Evolutionary conservation across 2,888 invertebrate genomes (phyloP).

Genomic region (Caenorhabditis afra): DNA sequence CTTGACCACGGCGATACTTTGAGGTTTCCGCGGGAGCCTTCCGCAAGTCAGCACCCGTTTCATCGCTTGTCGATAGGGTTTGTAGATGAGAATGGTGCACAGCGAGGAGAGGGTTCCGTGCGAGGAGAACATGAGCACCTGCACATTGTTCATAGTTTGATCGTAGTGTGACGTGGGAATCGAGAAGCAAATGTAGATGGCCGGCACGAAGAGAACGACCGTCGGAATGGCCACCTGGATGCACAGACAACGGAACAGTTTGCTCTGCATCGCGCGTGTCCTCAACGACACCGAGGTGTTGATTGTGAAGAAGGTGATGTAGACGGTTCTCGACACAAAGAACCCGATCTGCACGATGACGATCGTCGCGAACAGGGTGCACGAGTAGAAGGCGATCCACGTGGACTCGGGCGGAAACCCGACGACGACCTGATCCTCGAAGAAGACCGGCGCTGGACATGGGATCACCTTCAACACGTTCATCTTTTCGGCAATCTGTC

Average conservation of each 20-base stretch:
- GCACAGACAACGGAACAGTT: constrained; percentile 21
- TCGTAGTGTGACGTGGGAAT: constrained; percentile 19
- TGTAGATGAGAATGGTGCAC: constrained; percentile 18
- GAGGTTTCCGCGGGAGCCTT: no score
- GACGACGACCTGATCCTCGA: constrained; percentile 26
- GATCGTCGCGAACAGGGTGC: not conserved
- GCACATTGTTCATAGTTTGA: constrained; percentile 15
- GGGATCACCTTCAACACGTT: constrained; percentile 23
- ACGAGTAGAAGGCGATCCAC: constrained; percentile 19
- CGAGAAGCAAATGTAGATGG: constrained; percentile 20
- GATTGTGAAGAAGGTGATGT: constrained; percentile 9
- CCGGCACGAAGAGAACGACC: constrained; percentile 7
- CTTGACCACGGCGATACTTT: not conserved
- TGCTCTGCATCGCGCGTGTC: constrained; percentile 7
- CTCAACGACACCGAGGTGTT: not conserved
- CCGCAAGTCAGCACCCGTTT: constrained; percentile 4
- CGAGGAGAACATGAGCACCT: constrained; percentile 20
- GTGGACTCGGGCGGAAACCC: constrained; percentile 23
- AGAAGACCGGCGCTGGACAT: constrained; percentile 12
- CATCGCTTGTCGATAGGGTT: constrained; percentile 15
- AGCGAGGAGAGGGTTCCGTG: constrained; percentile 23
- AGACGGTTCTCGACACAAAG: constrained; percentile 5
- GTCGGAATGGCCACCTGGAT: constrained; percentile 25
- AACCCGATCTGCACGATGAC: constrained; percentile 13
- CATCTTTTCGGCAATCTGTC: constrained; percentile 15